A percentile compares a stretch with the other conserved stretches of the same genome.
Evolutionary conservation across 2,797 vertebrate species (phyloP).

Genomic region (Dryobates pubescens): DNA sequence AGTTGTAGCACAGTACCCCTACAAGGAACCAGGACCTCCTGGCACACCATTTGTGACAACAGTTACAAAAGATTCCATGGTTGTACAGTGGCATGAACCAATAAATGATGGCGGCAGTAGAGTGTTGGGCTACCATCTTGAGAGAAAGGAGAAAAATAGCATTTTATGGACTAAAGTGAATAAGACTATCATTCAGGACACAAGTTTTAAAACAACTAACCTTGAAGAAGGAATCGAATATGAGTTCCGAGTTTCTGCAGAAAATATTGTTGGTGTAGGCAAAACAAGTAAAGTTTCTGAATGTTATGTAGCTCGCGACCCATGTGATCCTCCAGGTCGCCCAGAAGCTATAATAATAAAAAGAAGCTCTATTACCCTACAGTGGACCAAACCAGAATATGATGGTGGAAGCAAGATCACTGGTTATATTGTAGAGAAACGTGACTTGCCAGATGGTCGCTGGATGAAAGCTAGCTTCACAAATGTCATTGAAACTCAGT

Average conservation of each 20-base stretch:
- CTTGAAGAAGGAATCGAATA: constrained; percentile 97
- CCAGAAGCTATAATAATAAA: constrained; percentile 93
- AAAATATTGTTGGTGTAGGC: constrained; percentile 97
- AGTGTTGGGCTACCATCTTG: constrained; percentile 96
- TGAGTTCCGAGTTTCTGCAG: constrained; percentile 95
- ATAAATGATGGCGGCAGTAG: constrained; percentile 92
- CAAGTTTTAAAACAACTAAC: constrained; percentile 89
- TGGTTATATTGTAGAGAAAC: constrained; percentile 95
- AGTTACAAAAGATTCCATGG: constrained; percentile 91
- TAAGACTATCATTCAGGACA: constrained; percentile 93
- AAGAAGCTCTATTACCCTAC: constrained; percentile 91
- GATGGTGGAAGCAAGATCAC: constrained; percentile 97
- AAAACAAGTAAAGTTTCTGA: constrained; percentile 97
- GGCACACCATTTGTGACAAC: constrained; percentile 93
- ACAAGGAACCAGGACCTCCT: constrained; percentile 96
- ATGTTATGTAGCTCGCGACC: constrained; percentile 92
- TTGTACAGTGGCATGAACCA: constrained; percentile 96
- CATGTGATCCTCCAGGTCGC: constrained; percentile 94
- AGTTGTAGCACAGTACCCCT: constrained; percentile 94
- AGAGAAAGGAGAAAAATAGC: constrained; percentile 98
- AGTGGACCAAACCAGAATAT: constrained; percentile 97
- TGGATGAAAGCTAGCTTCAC: constrained; percentile 98
- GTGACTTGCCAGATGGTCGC: constrained; percentile 96
- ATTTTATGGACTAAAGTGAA: constrained; percentile 98
- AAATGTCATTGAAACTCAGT: constrained; percentile 96